Evolutionary conservation across 2,797 vertebrate species (phyloP).

Genomic region (Ctenopoma kingsleyae): DNA sequence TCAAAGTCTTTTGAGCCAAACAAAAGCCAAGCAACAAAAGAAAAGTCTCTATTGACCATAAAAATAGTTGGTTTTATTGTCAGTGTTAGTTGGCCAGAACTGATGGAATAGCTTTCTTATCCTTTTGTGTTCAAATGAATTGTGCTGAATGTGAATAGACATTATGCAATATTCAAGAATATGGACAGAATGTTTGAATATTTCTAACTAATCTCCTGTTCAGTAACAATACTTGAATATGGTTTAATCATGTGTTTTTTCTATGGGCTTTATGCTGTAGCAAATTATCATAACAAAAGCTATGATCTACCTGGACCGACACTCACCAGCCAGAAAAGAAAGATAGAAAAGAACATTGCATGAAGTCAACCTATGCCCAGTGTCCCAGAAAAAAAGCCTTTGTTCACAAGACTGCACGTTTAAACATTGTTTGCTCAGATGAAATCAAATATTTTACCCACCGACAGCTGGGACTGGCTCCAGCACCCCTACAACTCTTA

Average conservation of each 20-base stretch:
- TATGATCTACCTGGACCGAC: constrained; percentile 39
- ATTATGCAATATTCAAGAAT: constrained; percentile 64
- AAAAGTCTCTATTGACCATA: constrained; percentile 62
- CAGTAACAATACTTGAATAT: constrained; percentile 62
- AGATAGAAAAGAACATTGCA: background rate
- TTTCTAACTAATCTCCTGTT: constrained; percentile 62
- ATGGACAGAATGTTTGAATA: constrained; percentile 59
- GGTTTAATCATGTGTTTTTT: constrained; percentile 49
- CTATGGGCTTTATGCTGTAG: constrained; percentile 25
- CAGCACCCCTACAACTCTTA: too few species aligned
- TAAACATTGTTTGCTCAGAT: background rate
- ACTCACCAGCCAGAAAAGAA: constrained; percentile 10
- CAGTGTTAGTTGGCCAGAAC: constrained; percentile 61
- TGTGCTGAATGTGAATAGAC: constrained; percentile 66
- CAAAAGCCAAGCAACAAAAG: constrained; percentile 68
- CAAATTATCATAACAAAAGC: constrained; percentile 69
- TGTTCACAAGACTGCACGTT: background rate
- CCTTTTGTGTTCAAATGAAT: constrained; percentile 68
- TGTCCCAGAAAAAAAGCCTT: background rate
- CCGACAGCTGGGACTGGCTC: too few species aligned
- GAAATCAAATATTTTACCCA: background rate
- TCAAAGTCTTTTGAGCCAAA: constrained; percentile 66
- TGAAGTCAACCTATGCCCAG: background rate
- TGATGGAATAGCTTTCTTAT: constrained; percentile 57
- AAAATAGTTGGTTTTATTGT: constrained; percentile 73